Evolutionary conservation across 2,888 invertebrate genomes (phyloP).

Genomic region (Panzeria rudis): DNA sequence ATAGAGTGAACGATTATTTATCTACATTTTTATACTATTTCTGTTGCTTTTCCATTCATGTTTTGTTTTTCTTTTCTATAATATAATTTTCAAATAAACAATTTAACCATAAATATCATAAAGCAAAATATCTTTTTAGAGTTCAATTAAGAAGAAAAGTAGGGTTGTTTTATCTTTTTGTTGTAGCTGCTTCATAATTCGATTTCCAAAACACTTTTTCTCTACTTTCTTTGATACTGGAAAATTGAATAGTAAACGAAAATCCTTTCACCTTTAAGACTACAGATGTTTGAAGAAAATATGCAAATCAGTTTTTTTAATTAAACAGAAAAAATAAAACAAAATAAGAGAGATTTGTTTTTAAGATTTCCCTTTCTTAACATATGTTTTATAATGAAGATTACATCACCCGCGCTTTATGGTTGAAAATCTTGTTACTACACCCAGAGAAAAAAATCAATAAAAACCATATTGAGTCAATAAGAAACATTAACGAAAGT

Average conservation of each 20-base stretch:
- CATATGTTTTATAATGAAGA: neutral
- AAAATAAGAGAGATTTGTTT: too few species aligned
- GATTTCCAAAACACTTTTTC: neutral
- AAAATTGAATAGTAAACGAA: neutral
- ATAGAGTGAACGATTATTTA: constrained; percentile 65
- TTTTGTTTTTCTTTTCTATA: neutral
- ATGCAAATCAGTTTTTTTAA: constrained; percentile 40
- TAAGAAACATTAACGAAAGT: too few species aligned
- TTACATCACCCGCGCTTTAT: constrained; percentile 48
- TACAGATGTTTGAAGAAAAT: constrained; percentile 47
- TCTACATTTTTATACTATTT: constrained; percentile 44
- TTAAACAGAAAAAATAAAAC: too few species aligned
- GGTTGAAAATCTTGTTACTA: constrained; percentile 6
- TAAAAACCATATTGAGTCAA: too few species aligned
- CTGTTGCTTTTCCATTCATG: neutral
- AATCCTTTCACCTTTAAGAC: constrained; percentile 33
- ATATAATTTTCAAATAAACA: constrained; percentile 24
- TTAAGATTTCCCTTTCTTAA: too few species aligned
- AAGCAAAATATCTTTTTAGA: neutral
- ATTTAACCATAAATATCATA: neutral
- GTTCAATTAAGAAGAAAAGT: neutral
- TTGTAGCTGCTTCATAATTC: neutral
- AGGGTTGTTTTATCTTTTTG: constrained; percentile 13
- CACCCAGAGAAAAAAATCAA: too few species aligned
- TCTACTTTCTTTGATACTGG: neutral